A percentile compares a stretch with the other conserved stretches of the same genome.
These are phyloP conservation scores for Spodoptera littoralis DNA, from an alignment of 2,888 invertebrate species.

Conservation along the genomic window DNA sequence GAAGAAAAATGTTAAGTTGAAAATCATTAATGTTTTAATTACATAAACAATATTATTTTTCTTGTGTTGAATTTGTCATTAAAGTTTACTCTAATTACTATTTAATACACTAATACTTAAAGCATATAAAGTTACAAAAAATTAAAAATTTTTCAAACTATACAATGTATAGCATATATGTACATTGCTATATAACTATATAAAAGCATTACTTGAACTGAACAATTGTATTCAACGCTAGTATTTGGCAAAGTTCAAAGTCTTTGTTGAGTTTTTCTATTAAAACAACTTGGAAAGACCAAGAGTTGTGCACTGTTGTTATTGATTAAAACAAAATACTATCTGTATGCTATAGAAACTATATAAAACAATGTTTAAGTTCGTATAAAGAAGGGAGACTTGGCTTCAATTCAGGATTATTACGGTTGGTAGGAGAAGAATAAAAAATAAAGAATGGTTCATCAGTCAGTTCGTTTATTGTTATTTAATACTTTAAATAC, in stretches of 20 bases:
- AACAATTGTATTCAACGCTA: background rate
- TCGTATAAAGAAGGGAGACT: slow-evolving; percentile 4
- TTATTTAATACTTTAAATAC: too few relatives aligned
- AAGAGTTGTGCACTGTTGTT: slow-evolving; percentile 7
- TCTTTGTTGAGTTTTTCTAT: slow-evolving; percentile 26
- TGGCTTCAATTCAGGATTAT: slow-evolving; percentile 25
- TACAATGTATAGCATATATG: too few relatives aligned
- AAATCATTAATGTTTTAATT: too few relatives aligned
- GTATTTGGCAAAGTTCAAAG: slow-evolving; percentile 24
- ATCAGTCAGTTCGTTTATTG: too few relatives aligned
- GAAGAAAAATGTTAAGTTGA: too few relatives aligned
- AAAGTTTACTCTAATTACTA: too few relatives aligned
- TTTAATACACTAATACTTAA: too few relatives aligned
- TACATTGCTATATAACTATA: background rate
- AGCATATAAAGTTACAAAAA: too few relatives aligned
- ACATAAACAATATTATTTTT: too few relatives aligned
- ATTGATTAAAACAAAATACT: slow-evolving; percentile 41
- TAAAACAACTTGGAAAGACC: slow-evolving; percentile 14
- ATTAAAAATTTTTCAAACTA: too few relatives aligned
- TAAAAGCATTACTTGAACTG: slow-evolving; percentile 7
- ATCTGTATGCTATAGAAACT: slow-evolving; percentile 4
- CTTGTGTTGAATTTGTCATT: too few relatives aligned
- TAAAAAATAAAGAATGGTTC: background rate
- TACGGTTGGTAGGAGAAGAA: slow-evolving; percentile 16
- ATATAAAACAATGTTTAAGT: slow-evolving; percentile 3